Conservation (phyloP, 2,113 vertebrate species). For the Toxotes jaculatrix region DNA sequence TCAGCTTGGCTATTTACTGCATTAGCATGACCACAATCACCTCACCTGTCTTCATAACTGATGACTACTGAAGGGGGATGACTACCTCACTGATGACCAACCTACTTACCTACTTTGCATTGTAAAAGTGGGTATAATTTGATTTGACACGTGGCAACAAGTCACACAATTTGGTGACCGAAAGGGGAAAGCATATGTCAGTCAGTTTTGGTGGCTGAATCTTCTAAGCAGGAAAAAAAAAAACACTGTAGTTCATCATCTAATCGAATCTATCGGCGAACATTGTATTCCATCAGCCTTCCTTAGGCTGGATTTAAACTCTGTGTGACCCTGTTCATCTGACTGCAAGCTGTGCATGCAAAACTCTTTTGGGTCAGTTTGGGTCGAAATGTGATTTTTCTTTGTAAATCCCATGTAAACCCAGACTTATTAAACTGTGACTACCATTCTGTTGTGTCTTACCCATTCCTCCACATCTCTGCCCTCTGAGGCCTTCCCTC, state of each 20-base stretch:
- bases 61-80: constrained; percentile 15
- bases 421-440: constrained; percentile 31
- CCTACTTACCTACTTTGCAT: neutral
- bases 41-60: constrained; percentile 41
- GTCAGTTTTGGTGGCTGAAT: constrained; percentile 4
- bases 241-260: constrained; percentile 21
- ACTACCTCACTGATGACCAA: constrained; percentile 10
- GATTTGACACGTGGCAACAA: neutral
- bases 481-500: constrained; percentile 82
- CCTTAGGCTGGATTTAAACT: constrained; percentile 60
- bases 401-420: constrained; percentile 58
- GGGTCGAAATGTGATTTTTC: constrained; percentile 40
- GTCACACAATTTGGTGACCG: neutral
- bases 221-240: constrained; percentile 1
- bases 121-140: neutral
- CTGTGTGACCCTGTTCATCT: constrained; percentile 39
- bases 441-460: constrained; percentile 67
- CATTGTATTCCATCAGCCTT: constrained; percentile 34
- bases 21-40: constrained; percentile 33
- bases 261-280: constrained; percentile 47
- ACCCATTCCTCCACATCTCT: constrained; percentile 94
- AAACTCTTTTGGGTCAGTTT: constrained; percentile 42
- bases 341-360: constrained; percentile 29
- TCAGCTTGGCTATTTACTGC: constrained; percentile 32
- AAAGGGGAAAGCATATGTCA: neutral